These are phyloP conservation scores for Numenius arquata DNA, from an alignment of 2,113 vertebrate species.

Conservation along the genomic window DNA sequence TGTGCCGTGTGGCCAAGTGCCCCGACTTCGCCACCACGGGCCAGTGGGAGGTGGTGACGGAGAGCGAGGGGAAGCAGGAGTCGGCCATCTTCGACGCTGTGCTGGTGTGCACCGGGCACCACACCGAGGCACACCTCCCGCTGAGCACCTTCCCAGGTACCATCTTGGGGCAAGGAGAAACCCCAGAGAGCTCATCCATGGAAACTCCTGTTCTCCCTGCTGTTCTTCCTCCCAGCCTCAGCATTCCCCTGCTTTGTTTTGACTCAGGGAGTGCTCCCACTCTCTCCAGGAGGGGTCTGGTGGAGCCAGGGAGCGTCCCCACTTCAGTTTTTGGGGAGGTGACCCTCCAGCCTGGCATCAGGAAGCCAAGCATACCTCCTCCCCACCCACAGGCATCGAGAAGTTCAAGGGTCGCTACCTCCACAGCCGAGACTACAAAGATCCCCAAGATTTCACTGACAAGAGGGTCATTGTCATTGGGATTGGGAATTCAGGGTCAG, in stretches of 20 bases:
- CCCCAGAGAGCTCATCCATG: not conserved
- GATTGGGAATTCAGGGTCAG: constrained; percentile 88
- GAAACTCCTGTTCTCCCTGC: not conserved
- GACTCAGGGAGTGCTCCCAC: accelerated
- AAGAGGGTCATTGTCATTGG: constrained; percentile 88
- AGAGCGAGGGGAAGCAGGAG: constrained; percentile 71
- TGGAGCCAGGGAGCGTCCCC: accelerated
- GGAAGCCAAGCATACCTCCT: not conserved
- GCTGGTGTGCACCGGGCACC: constrained; percentile 85
- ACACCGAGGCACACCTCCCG: constrained; percentile 72
- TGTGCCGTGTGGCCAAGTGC: constrained; percentile 75
- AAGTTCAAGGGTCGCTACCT: constrained; percentile 80
- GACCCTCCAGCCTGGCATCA: not conserved
- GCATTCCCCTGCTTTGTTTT: not conserved
- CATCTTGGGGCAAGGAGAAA: accelerated
- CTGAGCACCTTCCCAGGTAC: constrained; percentile 83
- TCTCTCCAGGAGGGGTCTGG: not conserved
- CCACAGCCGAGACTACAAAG: constrained; percentile 90
- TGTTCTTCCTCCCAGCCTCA: not conserved
- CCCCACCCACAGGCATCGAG: constrained; percentile 76
- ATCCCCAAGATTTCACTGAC: constrained; percentile 68
- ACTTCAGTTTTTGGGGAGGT: not conserved
- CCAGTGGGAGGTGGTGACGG: constrained; percentile 84
- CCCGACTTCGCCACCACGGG: constrained; percentile 80
- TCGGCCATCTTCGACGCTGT: constrained; percentile 78